Evolutionary conservation across 2,888 invertebrate genomes (phyloP), one percentile per base, ranked within the genome.

Genomic region (Temnothorax unifasciatus): DNA sequence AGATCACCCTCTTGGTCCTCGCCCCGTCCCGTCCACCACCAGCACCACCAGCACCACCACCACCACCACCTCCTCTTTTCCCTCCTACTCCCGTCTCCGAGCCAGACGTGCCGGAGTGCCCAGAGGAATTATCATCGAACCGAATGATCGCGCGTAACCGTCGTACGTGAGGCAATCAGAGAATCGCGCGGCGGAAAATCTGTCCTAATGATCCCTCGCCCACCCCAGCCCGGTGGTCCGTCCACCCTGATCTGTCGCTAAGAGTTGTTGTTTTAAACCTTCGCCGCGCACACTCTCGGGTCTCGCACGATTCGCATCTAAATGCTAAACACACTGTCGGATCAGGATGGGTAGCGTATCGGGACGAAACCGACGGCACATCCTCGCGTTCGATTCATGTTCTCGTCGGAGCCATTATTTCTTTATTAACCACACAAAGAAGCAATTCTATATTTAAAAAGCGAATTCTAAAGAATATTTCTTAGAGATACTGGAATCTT

Each of bases 161-260:
- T 86, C 88, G 88, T 90, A 92, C 91, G 91, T 91, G 92, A 91
- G 91, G 90, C 92, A 93, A 93, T 93, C 92, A 90, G 90, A 87
- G 86, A 85, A 89, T 88, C 83, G 90, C 89, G 88, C 86, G 90
- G 91, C 90, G 93, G 92, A 92, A 93, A 93, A 93, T 92, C 90
- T 86, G 89, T 89, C 90, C 90, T 81, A 81, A 81, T 81, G 79
- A 81, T 81, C 59, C 73, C 21, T 79, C 79, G 59, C 44, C 59
- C 79, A 77, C 41, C 77, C 44, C 44, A 29, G 29, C 77, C 34
- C 57, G 79, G 79, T 73, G 79, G 74, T 81, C 77, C 69, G 41
- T 59, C 38, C 47, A 47, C 21, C 47, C 59, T 18, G 74, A 81
- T 79, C 68, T 77, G 79, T 59, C 79, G 69, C 79, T 57, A 59